Evolutionary conservation across 1,140 invertebrate species (phyloP), one percentile per base, ranked within the genome.

Genomic region (Bombus superbus): DNA sequence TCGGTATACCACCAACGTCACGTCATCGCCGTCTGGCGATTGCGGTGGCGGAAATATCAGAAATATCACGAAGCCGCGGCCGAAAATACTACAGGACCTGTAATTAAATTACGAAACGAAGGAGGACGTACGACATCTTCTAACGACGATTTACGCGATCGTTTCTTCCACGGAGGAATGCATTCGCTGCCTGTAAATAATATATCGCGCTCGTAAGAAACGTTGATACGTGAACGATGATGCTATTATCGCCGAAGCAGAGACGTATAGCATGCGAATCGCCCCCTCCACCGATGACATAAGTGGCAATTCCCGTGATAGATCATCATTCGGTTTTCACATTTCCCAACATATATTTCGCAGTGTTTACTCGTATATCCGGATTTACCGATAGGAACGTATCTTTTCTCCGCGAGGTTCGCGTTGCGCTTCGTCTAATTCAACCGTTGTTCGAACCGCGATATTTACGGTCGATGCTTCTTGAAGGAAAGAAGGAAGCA

Each of bases 301-400:
- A 89, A 90, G 86, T 89, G 90, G 89, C 86, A 87, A 92, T 92
- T 92, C 87, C 42, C 57, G 78, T 91, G 90, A 92, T 88, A 87
- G 84, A 92, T 92, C 86, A 85, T 86, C 78, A 80, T 80, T 85
- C 73, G 83, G 73, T 32, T 77, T 38, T 42, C 64, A 81, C 83
- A 62, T 73, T 77, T 68, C n/a, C 28, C 15, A 64, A 89, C 78
- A 66, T 44, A 69, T 64, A 77, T 88, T 76, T 84, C 73, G 73
- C 32, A 79, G 81, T 85, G 80, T 88, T 90, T 90, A 90, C 89
- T 71, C 75, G 71, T 69, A 76, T 32, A 76, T 32, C 40, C 68
- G 79, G 82, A 80, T 89, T 89, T 86, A 91, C 74, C 80, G 47
- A 22, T 72, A 42, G 18, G 38, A 73, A 86, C 69, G 81, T 89